Conservation (phyloP, 2,797 vertebrate genomes). For the Lutjanus campechanus region DNA sequence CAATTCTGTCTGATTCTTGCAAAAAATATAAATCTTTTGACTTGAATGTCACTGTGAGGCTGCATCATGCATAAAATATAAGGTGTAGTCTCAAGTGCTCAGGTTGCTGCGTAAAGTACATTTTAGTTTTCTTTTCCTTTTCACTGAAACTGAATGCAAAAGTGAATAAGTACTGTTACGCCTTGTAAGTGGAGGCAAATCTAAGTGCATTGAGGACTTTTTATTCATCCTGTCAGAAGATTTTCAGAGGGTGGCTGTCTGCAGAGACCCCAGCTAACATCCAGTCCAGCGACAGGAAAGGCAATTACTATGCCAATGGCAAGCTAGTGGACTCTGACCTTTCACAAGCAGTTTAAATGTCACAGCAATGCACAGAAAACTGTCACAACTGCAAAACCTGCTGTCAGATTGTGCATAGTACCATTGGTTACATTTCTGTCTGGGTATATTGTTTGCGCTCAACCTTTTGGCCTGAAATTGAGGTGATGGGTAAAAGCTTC, state of each 20-base stretch:
- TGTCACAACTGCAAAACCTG: conserved; percentile 45
- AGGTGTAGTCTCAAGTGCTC: conserved; percentile 69
- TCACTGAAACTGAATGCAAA: conserved; percentile 30
- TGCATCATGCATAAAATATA: conserved; percentile 37
- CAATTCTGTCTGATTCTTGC: conserved; percentile 8
- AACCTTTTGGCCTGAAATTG: conserved; percentile 56
- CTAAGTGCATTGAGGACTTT: conserved; percentile 64
- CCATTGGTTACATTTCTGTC: conserved; percentile 38
- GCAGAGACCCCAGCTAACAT: conserved; percentile 21
- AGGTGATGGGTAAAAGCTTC: conserved; percentile 43
- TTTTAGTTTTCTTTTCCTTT: conserved; percentile 15
- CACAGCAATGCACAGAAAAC: conserved; percentile 58
- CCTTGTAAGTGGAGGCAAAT: conserved; percentile 33
- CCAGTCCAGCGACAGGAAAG: conserved; percentile 32
- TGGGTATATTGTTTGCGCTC: conserved; percentile 34
- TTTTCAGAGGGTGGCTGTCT: conserved; percentile 17
- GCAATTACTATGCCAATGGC: conserved; percentile 45
- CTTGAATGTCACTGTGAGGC: conserved; percentile 31
- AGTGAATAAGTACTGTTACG: conserved; percentile 50
- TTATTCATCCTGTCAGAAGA: conserved; percentile 14
- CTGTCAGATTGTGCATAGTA: conserved; percentile 37
- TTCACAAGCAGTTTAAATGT: conserved; percentile 73
- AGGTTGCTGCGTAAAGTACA: conserved; percentile 41
- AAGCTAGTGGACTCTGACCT: conserved; percentile 59
- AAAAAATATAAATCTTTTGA: conserved; percentile 21